Conservation (phyloP, 2,888 invertebrate species). For the Athetis lepigone region DNA sequence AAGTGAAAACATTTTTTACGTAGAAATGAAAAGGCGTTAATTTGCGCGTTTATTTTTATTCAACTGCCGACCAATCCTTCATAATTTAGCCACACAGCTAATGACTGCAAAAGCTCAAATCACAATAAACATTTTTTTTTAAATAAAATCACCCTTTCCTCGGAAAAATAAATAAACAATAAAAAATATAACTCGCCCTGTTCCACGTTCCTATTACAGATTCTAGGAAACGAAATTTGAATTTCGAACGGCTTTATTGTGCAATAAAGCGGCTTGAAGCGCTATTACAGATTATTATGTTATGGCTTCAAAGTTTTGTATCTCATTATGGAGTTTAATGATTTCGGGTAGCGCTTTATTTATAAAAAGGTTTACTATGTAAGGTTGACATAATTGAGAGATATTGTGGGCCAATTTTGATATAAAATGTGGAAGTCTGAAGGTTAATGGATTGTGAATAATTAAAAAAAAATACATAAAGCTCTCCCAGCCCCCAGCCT, state of each 20-base stretch:
- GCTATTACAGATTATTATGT: constrained; percentile 76
- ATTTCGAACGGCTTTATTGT: constrained; percentile 73
- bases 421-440: no score
- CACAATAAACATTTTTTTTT: constrained; percentile 40
- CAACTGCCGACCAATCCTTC: not conserved
- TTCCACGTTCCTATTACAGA: constrained; percentile 74
- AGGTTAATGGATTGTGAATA: no score
- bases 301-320: constrained; percentile 67
- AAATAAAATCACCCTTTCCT: constrained; percentile 64
- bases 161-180: constrained; percentile 74
- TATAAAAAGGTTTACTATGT: constrained; percentile 23
- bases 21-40: no score
- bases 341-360: constrained; percentile 51
- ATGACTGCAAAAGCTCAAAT: constrained; percentile 49
- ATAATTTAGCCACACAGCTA: not conserved
- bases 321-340: constrained; percentile 66
- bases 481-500: no score
- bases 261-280: constrained; percentile 71
- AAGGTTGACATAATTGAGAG: constrained; percentile 29
- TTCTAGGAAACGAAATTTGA: constrained; percentile 76
- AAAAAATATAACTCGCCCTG: constrained; percentile 62
- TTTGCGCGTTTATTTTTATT: constrained; percentile 1
- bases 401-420: no score
- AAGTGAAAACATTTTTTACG: no score
- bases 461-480: no score